These are phyloP conservation scores for Sebastes baramenuke DNA, from an alignment of 2,797 vertebrate genomes.

Conservation along the genomic window DNA sequence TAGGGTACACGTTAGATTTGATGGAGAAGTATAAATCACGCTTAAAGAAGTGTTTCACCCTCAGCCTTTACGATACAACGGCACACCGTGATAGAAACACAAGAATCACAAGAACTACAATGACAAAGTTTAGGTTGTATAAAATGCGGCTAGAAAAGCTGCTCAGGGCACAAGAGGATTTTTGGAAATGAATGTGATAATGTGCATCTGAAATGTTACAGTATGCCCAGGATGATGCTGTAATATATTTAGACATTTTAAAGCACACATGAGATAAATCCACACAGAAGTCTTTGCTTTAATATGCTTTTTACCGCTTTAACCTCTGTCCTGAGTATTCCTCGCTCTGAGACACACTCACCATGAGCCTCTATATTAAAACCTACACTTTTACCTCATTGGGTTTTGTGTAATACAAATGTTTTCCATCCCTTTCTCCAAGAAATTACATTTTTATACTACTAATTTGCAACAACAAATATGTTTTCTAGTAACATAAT, in stretches of 20 bases:
- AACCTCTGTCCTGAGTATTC: not conserved
- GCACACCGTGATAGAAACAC: not conserved
- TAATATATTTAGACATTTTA: not conserved
- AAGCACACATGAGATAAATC: not conserved
- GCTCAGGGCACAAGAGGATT: not conserved
- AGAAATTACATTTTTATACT: not conserved
- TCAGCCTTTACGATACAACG: not conserved
- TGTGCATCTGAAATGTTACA: not conserved
- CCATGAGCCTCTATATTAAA: not conserved
- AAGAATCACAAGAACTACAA: not conserved
- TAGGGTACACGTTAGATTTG: too few species aligned
- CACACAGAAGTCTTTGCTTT: not conserved
- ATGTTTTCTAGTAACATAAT: not conserved
- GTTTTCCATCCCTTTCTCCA: not conserved
- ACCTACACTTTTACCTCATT: not conserved
- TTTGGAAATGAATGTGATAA: not conserved
- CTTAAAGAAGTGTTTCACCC: not conserved
- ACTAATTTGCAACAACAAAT: not conserved
- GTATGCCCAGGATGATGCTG: not conserved
- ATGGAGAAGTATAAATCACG: too few species aligned
- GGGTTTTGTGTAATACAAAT: not conserved
- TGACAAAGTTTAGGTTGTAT: not conserved
- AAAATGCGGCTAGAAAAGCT: not conserved
- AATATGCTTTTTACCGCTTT: not conserved
- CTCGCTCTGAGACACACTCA: not conserved